Percentiles rank a stretch among this genome's conserved stretches.
These are phyloP conservation scores for Eupithecia subumbrata DNA, from an alignment of 2,888 invertebrate genomes.

Conservation along the genomic window DNA sequence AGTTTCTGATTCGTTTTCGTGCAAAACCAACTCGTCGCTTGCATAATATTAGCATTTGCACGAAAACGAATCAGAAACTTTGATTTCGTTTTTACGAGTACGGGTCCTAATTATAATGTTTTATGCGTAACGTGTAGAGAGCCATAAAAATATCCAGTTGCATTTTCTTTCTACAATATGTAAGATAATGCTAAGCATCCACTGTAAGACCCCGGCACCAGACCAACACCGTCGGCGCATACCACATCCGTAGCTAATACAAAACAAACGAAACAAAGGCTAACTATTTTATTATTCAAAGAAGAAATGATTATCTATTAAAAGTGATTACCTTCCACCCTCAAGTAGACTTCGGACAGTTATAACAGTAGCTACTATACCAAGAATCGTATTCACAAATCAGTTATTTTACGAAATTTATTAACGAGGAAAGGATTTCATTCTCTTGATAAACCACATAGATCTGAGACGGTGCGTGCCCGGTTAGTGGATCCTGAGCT, in stretches of 20 bases:
- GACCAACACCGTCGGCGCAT: not conserved
- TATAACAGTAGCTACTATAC: not conserved
- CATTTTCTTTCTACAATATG: no score
- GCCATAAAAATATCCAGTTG: no score
- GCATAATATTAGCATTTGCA: no score
- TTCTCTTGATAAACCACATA: not conserved
- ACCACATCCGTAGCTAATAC: not conserved
- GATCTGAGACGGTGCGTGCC: not conserved
- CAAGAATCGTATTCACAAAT: not conserved
- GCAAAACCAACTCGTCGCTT: no score
- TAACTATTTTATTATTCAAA: not conserved
- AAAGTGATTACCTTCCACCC: not conserved
- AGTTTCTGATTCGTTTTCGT: no score
- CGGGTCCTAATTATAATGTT: no score
- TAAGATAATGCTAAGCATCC: not conserved
- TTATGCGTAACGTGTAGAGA: no score
- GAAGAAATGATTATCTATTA: not conserved
- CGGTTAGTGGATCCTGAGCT: conserved; percentile 7
- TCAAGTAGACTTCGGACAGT: not conserved
- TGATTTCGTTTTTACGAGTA: no score
- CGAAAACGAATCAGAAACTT: no score
- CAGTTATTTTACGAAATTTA: not conserved
- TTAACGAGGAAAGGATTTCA: not conserved
- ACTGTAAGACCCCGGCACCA: not conserved
- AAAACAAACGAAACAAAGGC: not conserved